These are phyloP conservation scores for Orthonyx spaldingii DNA, from an alignment of 2,113 vertebrate genomes.

Conservation along the genomic window DNA sequence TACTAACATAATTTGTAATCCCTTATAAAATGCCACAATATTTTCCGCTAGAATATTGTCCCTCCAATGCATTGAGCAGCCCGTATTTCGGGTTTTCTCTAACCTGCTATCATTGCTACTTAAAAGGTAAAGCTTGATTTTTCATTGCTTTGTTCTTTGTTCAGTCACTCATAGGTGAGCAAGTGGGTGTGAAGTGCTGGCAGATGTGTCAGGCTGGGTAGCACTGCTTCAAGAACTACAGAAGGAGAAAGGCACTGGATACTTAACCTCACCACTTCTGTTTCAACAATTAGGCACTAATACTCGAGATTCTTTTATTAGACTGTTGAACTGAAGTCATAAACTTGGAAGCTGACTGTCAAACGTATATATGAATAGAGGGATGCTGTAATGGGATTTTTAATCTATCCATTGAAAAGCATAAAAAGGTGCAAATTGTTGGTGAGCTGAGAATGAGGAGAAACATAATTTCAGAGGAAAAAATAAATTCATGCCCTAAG, in stretches of 20 bases:
- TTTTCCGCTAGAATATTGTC: not conserved
- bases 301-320: not conserved
- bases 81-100: not conserved
- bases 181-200: slow-evolving; percentile 31
- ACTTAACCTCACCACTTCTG: not conserved
- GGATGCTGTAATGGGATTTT: not conserved
- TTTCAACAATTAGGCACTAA: not conserved
- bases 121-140: not conserved
- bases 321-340: not conserved
- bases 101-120: not conserved
- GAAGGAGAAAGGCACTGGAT: not conserved
- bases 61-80: not conserved
- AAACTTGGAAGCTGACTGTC: not conserved
- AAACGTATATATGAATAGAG: not conserved
- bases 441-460: not conserved
- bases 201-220: not conserved
- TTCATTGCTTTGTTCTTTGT: slow-evolving; percentile 10
- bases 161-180: not conserved
- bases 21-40: not conserved
- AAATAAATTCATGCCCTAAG: not conserved
- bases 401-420: not conserved
- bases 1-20: not conserved
- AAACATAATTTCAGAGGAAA: not conserved
- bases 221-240: not conserved
- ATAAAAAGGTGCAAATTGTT: not conserved